Conservation (phyloP, 1,140 invertebrate species). For the Episyrphus balteatus region DNA sequence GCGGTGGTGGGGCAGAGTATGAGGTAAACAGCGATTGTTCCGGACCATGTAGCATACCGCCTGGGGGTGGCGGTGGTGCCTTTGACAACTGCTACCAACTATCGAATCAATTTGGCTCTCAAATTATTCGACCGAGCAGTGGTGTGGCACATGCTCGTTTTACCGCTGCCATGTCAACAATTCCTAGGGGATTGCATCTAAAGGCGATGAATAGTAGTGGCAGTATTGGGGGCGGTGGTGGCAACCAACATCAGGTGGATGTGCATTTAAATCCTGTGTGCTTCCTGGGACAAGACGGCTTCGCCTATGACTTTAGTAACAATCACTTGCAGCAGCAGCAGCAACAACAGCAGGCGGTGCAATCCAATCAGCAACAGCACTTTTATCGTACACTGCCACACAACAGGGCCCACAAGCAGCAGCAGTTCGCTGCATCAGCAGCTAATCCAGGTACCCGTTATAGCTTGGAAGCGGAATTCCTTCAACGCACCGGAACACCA, state of each 20-base stretch:
- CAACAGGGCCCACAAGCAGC: constrained; percentile 46
- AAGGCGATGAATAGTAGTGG: constrained; percentile 13
- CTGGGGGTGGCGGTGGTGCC: constrained; percentile 37
- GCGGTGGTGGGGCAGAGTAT: constrained; percentile 33
- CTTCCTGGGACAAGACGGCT: constrained; percentile 61
- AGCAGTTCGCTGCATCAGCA: constrained; percentile 42
- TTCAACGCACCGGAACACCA: constrained; percentile 39
- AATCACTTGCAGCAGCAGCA: constrained; percentile 16
- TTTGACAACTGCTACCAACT: constrained; percentile 35
- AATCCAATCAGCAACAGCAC: constrained; percentile 33
- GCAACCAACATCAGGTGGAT: constrained; percentile 48
- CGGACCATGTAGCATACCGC: constrained; percentile 16
- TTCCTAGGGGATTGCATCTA: constrained; percentile 39
- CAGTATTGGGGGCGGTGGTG: neutral
- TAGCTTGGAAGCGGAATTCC: constrained; percentile 55
- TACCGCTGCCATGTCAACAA: constrained; percentile 38
- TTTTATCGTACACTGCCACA: constrained; percentile 61
- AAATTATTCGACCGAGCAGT: constrained; percentile 7
- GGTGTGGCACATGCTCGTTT: constrained; percentile 15
- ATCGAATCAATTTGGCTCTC: constrained; percentile 15
- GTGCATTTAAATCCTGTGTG: constrained; percentile 55
- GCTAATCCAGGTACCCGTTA: constrained; percentile 48
- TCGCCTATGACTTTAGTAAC: constrained; percentile 63
- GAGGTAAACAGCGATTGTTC: constrained; percentile 26
- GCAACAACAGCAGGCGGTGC: constrained; percentile 10